Evolutionary conservation across 2,113 vertebrate genomes (phyloP), one percentile per base, ranked within the genome.

Genomic region (Taxidea taxus): DNA sequence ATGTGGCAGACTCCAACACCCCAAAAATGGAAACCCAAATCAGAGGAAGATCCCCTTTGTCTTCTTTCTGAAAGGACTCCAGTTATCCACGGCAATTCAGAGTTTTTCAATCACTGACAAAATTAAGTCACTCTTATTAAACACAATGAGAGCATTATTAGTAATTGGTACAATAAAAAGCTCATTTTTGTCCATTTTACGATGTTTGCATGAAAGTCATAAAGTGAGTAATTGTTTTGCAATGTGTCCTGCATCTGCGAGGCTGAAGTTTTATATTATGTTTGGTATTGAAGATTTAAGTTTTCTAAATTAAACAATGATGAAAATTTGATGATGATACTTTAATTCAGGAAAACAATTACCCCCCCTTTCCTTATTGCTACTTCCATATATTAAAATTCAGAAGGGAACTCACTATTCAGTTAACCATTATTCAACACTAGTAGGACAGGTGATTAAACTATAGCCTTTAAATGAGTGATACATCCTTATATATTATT

Each of bases 371-470:
- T 91, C 25, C 80, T 95, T 96, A 85, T 0, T 81, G 68, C 44
- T 20, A 94, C 47, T 94, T 91, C 93, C 70, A 92, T 20, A 96
- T 68, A 86, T 86, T 97, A 95, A 97, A 92, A 96, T 96, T 95
- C 56, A 96, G 29, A 70, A 94, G 56, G 78, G 60, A 94, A 74
- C 34, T 42, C 81, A 62, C 14, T 95, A 90, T 78, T 94, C 90
- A 16, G 37, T 85, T 93, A 84, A 96, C 62, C 47, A 94, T 81
- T 91, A 92, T 34, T 82, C 37, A 88, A 64, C 90, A 90, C 29
- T 96, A 95, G 94, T 27, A 91, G 84, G 85, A 97, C 70, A 97
- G 92, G 13, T 90, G 84, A 91, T 92, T 64, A 97, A 96, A 97
- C 66, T 58, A 94, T 60, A 66, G 18, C 31, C 56, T 96, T 95